Percentiles rank a stretch among this genome's conserved stretches.
phyloP scores from a whole-genome alignment of 2,113 vertebrate species.

The Serilophus lunatus region DNA sequence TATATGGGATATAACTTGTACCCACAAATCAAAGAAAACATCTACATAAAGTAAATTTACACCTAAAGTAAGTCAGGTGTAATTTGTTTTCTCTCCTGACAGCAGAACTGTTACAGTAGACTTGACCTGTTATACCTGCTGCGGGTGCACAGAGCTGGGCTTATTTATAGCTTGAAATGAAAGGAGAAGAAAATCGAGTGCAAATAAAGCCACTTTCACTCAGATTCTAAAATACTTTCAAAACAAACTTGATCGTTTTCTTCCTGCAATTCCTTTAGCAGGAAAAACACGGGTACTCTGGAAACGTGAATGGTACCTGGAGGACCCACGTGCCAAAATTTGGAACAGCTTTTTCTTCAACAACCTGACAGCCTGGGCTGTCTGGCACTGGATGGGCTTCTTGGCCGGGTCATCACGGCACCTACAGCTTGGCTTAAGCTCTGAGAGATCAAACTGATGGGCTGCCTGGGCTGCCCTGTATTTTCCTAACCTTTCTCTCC shows the following conservation, averaged over 20 bases:
- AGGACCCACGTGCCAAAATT: not conserved
- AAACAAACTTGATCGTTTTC: not conserved
- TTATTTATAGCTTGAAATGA: not conserved
- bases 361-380: not conserved
- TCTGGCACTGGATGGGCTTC: not conserved
- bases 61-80: fast-evolving
- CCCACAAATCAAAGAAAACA: not conserved
- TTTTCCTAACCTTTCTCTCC: not conserved
- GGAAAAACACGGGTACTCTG: not conserved
- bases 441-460: not conserved
- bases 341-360: not conserved
- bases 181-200: not conserved
- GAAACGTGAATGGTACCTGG: not conserved
- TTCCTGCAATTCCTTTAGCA: not conserved
- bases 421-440: not conserved
- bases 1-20: fast-evolving
- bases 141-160: not conserved
- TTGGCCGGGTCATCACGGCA: not conserved
- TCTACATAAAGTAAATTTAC: not conserved
- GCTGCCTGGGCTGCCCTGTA: not conserved
- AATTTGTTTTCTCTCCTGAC: not conserved
- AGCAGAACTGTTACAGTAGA: fast-evolving
- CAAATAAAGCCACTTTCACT: not conserved
- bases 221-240: not conserved
- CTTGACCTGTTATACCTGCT: fast-evolving